Percentiles rank a stretch among this genome's conserved stretches.
phyloP scores from a whole-genome alignment of 2,113 vertebrate genomes.

The Myanophis thanlyinensis region DNA sequence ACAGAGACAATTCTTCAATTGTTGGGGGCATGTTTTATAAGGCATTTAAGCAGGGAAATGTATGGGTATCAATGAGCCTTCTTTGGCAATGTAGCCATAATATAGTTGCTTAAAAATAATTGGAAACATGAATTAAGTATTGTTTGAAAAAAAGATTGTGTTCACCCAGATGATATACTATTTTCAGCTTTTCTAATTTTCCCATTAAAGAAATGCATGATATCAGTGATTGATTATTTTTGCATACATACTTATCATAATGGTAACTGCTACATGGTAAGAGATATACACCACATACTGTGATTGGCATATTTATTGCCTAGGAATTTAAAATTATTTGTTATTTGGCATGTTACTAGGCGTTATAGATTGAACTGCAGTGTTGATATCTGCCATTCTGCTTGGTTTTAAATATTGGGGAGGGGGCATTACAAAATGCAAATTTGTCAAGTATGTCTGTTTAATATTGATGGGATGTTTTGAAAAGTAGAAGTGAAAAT shows the following conservation, averaged over 20 bases:
- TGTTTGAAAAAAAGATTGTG: not conserved
- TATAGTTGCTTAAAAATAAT: not conserved
- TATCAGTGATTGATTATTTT: not conserved
- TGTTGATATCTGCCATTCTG: not conserved
- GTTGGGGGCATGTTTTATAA: not conserved
- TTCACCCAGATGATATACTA: not conserved
- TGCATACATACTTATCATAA: not conserved
- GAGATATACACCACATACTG: not conserved
- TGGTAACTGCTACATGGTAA: not conserved
- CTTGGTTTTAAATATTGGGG: not conserved
- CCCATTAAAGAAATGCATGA: not conserved
- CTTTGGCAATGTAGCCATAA: not conserved
- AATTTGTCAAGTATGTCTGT: not conserved
- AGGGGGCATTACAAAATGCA: not conserved
- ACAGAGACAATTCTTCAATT: not conserved
- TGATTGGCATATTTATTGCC: not conserved
- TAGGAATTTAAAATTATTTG: not conserved
- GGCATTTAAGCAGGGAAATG: not conserved
- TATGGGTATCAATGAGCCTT: not conserved
- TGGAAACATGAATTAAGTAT: not conserved
- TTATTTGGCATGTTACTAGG: not conserved
- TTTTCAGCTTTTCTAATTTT: not conserved
- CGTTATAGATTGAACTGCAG: not conserved
- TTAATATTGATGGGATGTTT: constrained; percentile 12
- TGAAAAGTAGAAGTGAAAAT: not conserved